Conservation (phyloP, 1,140 invertebrate genomes). For the Choristoneura fumiferana region DNA sequence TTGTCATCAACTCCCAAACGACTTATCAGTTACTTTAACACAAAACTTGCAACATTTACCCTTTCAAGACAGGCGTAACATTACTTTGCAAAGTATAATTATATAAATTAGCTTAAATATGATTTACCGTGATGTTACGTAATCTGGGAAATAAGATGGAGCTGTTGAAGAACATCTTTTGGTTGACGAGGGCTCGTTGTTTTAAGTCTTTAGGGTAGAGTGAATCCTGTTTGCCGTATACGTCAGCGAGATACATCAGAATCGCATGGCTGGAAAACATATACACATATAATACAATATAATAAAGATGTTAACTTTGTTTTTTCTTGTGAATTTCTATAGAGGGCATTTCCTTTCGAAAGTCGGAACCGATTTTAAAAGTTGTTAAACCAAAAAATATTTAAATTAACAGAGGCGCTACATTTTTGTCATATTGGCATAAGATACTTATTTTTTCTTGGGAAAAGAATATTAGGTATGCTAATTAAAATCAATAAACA, state of each 20-base stretch:
- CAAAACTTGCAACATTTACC: conserved; percentile 2
- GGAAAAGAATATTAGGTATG: too few relatives aligned
- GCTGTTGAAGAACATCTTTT: conserved; percentile 84
- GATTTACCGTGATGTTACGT: conserved; percentile 54
- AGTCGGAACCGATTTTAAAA: too few relatives aligned
- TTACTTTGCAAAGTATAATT: background rate
- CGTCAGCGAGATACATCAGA: conserved; percentile 82
- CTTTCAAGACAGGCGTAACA: background rate
- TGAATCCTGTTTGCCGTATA: conserved; percentile 81
- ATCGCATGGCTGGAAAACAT: conserved; percentile 81
- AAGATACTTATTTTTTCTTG: too few relatives aligned
- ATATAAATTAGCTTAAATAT: conserved; percentile 8
- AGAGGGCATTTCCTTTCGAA: too few relatives aligned
- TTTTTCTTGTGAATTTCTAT: too few relatives aligned
- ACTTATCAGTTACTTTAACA: conserved; percentile 3
- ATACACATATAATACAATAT: conserved; percentile 6
- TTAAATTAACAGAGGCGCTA: too few relatives aligned
- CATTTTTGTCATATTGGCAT: too few relatives aligned
- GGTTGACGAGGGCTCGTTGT: conserved; percentile 82
- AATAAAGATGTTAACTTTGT: too few relatives aligned
- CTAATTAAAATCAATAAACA: too few relatives aligned
- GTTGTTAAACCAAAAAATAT: too few relatives aligned
- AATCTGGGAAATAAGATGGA: conserved; percentile 80
- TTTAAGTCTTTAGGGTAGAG: conserved; percentile 84
- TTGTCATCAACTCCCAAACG: background rate